These are phyloP conservation scores for Plutomurus gul DNA, from an alignment of 1,140 invertebrate species.

Conservation along the genomic window DNA sequence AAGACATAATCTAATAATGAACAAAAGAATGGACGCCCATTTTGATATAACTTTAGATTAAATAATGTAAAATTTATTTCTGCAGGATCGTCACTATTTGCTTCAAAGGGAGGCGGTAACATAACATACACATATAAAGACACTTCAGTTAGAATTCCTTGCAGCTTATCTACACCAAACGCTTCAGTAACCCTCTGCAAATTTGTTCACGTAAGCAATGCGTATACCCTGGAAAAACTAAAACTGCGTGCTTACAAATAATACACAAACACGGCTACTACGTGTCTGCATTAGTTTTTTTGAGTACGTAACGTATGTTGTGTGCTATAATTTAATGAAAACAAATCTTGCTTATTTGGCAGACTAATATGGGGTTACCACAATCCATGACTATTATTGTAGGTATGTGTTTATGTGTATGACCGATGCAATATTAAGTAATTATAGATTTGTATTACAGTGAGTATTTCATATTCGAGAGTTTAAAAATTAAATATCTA, in stretches of 20 bases:
- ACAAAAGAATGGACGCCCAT: background rate
- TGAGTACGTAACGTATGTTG: too few species aligned
- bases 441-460: too few species aligned
- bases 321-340: too few species aligned
- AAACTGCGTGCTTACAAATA: background rate
- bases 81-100: conserved; percentile 36
- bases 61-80: background rate
- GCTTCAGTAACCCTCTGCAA: conserved; percentile 38
- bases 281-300: too few species aligned
- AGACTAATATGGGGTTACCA: too few species aligned
- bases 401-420: too few species aligned
- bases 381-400: too few species aligned
- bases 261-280: too few species aligned
- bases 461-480: too few species aligned
- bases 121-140: conserved; percentile 28
- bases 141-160: conserved; percentile 37
- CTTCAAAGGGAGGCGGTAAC: background rate
- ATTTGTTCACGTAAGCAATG: conserved; percentile 34
- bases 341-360: too few species aligned
- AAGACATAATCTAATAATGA: background rate
- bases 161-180: conserved; percentile 36
- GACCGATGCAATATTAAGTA: too few species aligned
- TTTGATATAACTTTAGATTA: background rate
- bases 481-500: too few species aligned
- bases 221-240: background rate